Conservation (phyloP, 2,888 invertebrate species). For the Glaucopsyche alexis region DNA sequence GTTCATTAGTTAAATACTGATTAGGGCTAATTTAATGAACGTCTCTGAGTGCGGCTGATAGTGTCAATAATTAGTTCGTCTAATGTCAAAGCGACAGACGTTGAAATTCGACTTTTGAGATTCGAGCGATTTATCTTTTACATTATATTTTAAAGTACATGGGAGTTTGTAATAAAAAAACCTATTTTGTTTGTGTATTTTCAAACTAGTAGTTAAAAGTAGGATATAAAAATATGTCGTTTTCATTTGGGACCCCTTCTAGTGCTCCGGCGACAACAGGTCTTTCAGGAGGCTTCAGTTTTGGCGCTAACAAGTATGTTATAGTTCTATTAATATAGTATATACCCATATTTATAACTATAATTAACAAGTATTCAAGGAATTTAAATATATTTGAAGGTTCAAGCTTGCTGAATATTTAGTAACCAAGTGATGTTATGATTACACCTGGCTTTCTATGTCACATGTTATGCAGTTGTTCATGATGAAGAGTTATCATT, state of each 20-base stretch:
- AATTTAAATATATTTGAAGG: too few species aligned
- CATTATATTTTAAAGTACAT: neutral
- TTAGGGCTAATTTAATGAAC: too few species aligned
- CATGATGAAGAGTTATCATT: neutral
- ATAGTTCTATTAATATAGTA: constrained; percentile 40
- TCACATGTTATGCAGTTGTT: too few species aligned
- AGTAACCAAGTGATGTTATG: too few species aligned
- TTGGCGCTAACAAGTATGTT: constrained; percentile 70
- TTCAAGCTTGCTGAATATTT: too few species aligned
- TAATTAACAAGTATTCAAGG: neutral
- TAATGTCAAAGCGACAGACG: neutral
- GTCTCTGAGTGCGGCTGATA: too few species aligned
- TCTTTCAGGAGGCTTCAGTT: constrained; percentile 65
- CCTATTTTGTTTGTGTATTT: neutral
- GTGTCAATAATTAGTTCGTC: neutral
- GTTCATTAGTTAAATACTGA: too few species aligned
- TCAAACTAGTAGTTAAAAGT: neutral
- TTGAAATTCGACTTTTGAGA: neutral
- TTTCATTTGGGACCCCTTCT: constrained; percentile 71
- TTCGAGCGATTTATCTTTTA: neutral
- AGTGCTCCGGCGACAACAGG: constrained; percentile 71
- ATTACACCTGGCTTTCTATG: too few species aligned
- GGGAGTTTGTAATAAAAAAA: neutral
- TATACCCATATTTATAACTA: neutral
- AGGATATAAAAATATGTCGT: constrained; percentile 58